Evolutionary conservation across 2,797 vertebrate species (phyloP), one percentile per base, ranked within the genome.

Genomic region (Florisuga fusca): DNA sequence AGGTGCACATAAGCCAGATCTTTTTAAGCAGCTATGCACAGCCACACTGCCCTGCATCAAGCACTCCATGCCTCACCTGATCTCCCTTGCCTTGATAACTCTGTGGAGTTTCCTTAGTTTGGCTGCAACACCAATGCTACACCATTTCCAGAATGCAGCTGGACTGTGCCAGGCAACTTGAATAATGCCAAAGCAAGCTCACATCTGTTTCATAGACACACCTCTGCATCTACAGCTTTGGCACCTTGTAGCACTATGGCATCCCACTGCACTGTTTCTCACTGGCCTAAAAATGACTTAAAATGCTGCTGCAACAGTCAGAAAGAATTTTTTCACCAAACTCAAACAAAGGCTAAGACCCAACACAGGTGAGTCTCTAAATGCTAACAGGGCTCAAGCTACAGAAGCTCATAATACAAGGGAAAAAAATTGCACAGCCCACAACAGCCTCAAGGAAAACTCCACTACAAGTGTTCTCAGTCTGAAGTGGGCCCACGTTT

Each of bases 161-260:
- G 61, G 57, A 81, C 17, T 50, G 17, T 15, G 15, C 25, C 25
- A 57, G 34, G 34, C 54, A 78, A 71, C 10, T 17, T 69, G 31
- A 88, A 77, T 26, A 69, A 55, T 14, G 16, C 23, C 54, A 80
- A 66, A 84, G 62, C 31, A 87, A 78, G 77, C 59, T 81, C 71
- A 31, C 22, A 41, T 31, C 29, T 79, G 27, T 48, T 90, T 75
- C 75, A 90, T 7, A 89, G 67, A 67, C 20, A 69, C 6, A 62
- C 7, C 53, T 69, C 59, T 51, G 33, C 29, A 53, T 27, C 58
- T 25, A 0, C 18, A 73, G 45, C 26, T 51, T 36, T 21, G 10
- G 26, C 48, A 66, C 21, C n/a, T 13, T n/a, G 27, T 43, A 66
- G 26, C 21, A 16, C 45, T 20, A 13, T 1, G 6, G 53, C 41